These are phyloP conservation scores for Ariopsis seemanni DNA, from an alignment of 2,113 vertebrate species.

Conservation along the genomic window DNA sequence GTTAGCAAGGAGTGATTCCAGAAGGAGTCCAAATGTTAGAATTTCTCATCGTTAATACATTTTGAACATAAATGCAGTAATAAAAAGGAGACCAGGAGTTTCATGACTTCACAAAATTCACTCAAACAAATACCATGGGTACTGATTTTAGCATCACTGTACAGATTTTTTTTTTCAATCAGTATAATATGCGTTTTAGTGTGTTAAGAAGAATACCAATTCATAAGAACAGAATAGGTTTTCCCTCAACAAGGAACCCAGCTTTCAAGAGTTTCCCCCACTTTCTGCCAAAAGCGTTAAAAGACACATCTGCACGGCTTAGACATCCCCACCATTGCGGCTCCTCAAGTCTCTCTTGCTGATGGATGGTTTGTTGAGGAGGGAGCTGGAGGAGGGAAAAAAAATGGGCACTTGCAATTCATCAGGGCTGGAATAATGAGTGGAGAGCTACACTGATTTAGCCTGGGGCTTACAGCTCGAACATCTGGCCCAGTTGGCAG, in stretches of 20 bases:
- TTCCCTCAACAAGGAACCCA: background rate
- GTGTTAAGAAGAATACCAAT: constrained; percentile 1
- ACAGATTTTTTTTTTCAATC: background rate
- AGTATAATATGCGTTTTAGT: background rate
- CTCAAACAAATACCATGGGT: background rate
- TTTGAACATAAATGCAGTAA: background rate
- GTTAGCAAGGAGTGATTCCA: constrained; percentile 1
- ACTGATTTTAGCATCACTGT: background rate
- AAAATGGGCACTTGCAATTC: constrained; percentile 73
- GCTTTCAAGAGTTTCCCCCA: constrained; percentile 26
- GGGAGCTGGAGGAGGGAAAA: constrained; percentile 41
- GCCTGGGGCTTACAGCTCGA: constrained; percentile 95
- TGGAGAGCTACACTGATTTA: constrained; percentile 92
- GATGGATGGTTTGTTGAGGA: constrained; percentile 58
- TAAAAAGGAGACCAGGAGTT: no score
- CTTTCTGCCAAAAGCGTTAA: constrained; percentile 48
- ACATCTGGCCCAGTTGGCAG: constrained; percentile 99
- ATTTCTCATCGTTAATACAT: background rate
- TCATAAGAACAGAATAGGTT: constrained; percentile 11
- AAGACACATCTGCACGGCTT: constrained; percentile 56
- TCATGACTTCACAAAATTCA: background rate
- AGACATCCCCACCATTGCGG: constrained; percentile 40
- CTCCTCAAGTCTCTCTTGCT: constrained; percentile 38
- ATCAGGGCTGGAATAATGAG: constrained; percentile 95
- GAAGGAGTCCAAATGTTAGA: background rate